Conservation (phyloP, 2,888 invertebrate genomes). For the Hydrotaea cyrtoneurina region DNA sequence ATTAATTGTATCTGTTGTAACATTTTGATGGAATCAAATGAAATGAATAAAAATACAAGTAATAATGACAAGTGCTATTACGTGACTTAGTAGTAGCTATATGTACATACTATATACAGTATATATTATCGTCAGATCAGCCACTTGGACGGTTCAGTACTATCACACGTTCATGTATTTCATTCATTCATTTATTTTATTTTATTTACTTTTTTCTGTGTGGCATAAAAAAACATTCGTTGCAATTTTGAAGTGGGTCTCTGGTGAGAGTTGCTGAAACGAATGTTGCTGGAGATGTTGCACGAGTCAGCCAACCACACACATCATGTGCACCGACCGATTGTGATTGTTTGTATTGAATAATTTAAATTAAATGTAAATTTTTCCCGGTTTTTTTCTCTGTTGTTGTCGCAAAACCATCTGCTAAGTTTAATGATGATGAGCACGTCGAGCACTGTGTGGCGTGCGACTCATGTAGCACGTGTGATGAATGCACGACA, state of each 20-base stretch:
- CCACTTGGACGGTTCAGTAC: neutral
- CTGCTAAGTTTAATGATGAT: slow-evolving; percentile 34
- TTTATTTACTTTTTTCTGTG: neutral
- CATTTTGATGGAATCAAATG: neutral
- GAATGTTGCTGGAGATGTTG: neutral
- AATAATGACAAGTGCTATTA: slow-evolving; percentile 18
- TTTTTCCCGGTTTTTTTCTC: slow-evolving; percentile 3
- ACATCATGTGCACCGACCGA: neutral
- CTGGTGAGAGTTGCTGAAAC: neutral
- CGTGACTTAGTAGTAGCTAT: neutral
- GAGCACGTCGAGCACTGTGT: slow-evolving; percentile 1
- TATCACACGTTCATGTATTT: neutral
- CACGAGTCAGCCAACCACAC: neutral
- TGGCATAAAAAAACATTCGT: neutral
- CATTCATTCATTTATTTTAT: neutral
- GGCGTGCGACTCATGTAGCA: neutral
- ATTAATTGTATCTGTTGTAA: neutral
- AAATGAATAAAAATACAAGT: slow-evolving; percentile 6
- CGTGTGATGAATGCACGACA: neutral
- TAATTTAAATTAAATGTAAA: slow-evolving; percentile 38
- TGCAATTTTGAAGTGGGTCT: neutral
- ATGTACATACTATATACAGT: neutral
- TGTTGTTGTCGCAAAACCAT: neutral
- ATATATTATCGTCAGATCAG: neutral
- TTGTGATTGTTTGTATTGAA: slow-evolving; percentile 11